phyloP scores from a whole-genome alignment of 2,113 vertebrate genomes.

The Arvicanthis niloticus region DNA sequence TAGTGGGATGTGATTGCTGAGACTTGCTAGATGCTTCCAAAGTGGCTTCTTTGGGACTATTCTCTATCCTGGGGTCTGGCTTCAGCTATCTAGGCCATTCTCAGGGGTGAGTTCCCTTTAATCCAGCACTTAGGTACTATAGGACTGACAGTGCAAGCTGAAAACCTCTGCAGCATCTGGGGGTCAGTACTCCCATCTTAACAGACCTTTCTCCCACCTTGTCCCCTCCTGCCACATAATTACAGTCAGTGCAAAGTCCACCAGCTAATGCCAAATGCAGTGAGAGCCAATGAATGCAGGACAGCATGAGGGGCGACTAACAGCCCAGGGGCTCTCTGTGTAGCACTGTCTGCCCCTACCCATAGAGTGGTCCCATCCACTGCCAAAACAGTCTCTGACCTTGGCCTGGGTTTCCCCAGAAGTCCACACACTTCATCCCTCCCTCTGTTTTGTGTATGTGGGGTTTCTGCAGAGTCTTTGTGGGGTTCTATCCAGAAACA shows the following conservation, averaged over 20 bases:
- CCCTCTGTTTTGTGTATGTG: neutral
- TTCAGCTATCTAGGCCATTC: neutral
- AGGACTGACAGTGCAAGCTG: neutral
- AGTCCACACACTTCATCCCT: neutral
- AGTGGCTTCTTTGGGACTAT: neutral
- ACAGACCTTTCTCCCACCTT: neutral
- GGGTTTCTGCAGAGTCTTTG: neutral
- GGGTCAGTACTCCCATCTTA: neutral
- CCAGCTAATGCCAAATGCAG: neutral
- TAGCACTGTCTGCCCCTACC: neutral
- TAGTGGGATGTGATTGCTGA: neutral
- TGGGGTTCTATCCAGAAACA: slow-evolving; percentile 4
- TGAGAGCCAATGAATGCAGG: neutral
- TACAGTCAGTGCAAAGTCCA: neutral
- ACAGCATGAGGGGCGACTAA: neutral
- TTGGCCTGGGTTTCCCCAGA: neutral
- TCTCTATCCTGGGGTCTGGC: neutral
- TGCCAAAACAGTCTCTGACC: neutral
- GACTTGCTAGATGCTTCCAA: neutral
- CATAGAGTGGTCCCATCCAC: neutral
- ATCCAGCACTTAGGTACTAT: neutral
- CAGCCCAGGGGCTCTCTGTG: neutral
- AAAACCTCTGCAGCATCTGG: neutral
- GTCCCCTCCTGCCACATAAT: neutral
- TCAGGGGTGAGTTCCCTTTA: neutral